Evolutionary conservation across 2,888 invertebrate genomes (phyloP), one percentile per base, ranked within the genome.

Genomic region (Philereme vetulata): DNA sequence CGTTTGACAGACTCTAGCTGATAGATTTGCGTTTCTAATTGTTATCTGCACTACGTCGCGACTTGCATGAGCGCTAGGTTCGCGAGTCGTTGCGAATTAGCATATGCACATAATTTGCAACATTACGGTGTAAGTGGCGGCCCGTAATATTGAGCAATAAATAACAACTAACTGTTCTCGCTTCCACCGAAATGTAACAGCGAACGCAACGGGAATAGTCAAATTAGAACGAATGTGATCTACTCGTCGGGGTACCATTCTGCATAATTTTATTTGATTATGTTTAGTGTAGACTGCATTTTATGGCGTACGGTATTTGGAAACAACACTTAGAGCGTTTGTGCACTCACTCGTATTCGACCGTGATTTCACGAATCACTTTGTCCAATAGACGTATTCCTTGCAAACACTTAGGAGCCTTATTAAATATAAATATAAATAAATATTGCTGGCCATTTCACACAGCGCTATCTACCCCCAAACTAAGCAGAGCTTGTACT

Each of bases 101-200:
- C 81, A 81, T 81, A 78, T 77, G 75, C 75, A 76, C 78, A 78
- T 81, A 81, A 81, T 80, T 79, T 72, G 68, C 68, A 62, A 75
- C 59, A 78, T 75, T 74, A 77, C 75, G 32, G 63, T 51, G 72
- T 79, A 80, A 81, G 80, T 77, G 75, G 74, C 67, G 71, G 65
- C 60, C 57, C 62, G 70, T 78, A 72, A 78, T 78, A 81, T 79
- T 67, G 72, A 71, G 79, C 69, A 72, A 81, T 81, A 81, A 81
- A 81, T 80, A 81, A 80, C 77, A 78, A 75, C 75, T 77, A 81
- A 72, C 74, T 68, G 65, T 60, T 45, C 51, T 55, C 62, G 59
- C 73, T 68, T 60, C 66, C 72, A 72, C 67, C 65, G 70, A 70
- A 78, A 68, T 63, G 59, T 66, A 66, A 67, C 68, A 51, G 58